These are phyloP conservation scores for Alitta virens DNA, from an alignment of 2,888 invertebrate species.

Conservation along the genomic window DNA sequence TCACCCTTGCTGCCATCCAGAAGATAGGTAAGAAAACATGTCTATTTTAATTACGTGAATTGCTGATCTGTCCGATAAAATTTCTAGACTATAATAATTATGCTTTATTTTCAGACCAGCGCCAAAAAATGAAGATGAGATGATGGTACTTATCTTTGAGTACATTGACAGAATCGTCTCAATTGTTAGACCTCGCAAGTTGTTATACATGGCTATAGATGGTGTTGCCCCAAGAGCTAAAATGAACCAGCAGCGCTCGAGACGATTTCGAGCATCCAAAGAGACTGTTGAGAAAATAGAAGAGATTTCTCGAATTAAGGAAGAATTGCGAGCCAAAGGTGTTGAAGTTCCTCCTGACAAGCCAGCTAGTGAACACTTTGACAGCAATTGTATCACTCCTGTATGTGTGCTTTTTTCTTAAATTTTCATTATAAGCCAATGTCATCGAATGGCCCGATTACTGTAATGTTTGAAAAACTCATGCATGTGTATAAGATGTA, in stretches of 20 bases:
- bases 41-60: too few relatives aligned
- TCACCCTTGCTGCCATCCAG: slow-evolving; percentile 99
- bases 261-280: slow-evolving; percentile 94
- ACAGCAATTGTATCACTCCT: slow-evolving; percentile 98
- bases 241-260: slow-evolving; percentile 98
- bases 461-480: too few relatives aligned
- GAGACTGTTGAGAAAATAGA: slow-evolving; percentile 68
- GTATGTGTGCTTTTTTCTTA: too few relatives aligned
- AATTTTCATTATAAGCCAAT: too few relatives aligned
- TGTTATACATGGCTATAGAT: slow-evolving; percentile 99
- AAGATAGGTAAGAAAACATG: slow-evolving; percentile 66
- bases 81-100: background rate
- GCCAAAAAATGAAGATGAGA: slow-evolving; percentile 97
- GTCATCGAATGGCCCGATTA: too few relatives aligned
- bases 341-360: slow-evolving; percentile 67
- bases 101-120: slow-evolving; percentile 66
- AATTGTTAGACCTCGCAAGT: slow-evolving; percentile 82
- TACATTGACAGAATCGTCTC: slow-evolving; percentile 93
- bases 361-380: slow-evolving; percentile 89
- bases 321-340: slow-evolving; percentile 51
- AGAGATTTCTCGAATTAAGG: slow-evolving; percentile 69
- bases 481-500: too few relatives aligned
- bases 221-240: slow-evolving; percentile 98
- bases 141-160: slow-evolving; percentile 99
- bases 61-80: background rate